phyloP scores from a whole-genome alignment of 2,797 vertebrate species.

The Danio jaintianensis region DNA sequence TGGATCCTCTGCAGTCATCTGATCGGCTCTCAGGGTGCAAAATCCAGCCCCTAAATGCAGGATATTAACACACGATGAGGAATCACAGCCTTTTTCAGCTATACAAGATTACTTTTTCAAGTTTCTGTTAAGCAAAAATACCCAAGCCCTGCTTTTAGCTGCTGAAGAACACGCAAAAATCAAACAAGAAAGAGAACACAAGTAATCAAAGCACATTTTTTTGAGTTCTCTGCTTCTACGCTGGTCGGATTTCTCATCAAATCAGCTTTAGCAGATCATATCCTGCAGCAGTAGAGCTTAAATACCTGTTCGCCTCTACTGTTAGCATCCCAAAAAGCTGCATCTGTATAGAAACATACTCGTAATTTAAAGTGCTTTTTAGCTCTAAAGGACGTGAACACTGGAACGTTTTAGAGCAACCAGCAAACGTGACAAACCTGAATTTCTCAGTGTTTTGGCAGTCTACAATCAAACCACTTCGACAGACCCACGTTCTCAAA shows the following conservation, averaged over 20 bases:
- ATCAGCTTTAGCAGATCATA: constrained; percentile 19
- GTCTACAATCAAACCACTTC: constrained; percentile 66
- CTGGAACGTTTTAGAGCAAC: constrained; percentile 72
- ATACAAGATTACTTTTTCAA: constrained; percentile 58
- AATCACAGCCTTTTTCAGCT: constrained; percentile 53
- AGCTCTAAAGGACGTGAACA: constrained; percentile 65
- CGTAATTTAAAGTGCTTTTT: constrained; percentile 73
- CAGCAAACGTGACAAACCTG: constrained; percentile 72
- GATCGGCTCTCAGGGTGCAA: constrained; percentile 61
- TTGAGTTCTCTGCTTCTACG: not conserved
- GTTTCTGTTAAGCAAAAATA: constrained; percentile 20
- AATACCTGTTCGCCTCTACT: not conserved
- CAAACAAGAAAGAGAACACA: not conserved
- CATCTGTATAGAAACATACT: constrained; percentile 38
- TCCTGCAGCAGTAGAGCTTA: not conserved
- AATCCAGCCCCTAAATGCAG: constrained; percentile 46
- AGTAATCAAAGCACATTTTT: not conserved
- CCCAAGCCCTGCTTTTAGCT: constrained; percentile 19
- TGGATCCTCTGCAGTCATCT: constrained; percentile 86
- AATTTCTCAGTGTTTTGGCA: constrained; percentile 73
- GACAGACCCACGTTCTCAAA: constrained; percentile 9
- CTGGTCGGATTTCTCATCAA: constrained; percentile 1
- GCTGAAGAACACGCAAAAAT: constrained; percentile 18
- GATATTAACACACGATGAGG: constrained; percentile 58
- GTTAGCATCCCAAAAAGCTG: not conserved